Evolutionary conservation across 2,113 vertebrate species (phyloP).

Genomic region (Nibea albiflora): DNA sequence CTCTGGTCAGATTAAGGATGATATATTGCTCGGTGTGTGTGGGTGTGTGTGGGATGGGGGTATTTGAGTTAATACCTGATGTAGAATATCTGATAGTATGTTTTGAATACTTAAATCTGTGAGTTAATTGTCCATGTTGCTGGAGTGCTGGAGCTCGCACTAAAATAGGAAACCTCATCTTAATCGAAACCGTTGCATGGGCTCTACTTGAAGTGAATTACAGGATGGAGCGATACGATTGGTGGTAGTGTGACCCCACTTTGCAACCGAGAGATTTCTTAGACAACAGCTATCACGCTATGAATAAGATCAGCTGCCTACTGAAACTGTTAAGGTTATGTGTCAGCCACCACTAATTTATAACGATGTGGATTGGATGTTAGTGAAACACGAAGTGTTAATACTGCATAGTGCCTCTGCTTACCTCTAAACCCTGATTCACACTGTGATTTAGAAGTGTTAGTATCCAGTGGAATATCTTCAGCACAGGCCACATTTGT

Average conservation of each 20-base stretch:
- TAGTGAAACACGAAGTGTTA: neutral
- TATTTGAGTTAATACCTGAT: neutral
- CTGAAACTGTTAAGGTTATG: neutral
- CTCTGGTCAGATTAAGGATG: too few species aligned
- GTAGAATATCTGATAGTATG: neutral
- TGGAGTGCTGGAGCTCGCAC: neutral
- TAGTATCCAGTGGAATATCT: neutral
- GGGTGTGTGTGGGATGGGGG: too few species aligned
- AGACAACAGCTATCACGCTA: conserved; percentile 7
- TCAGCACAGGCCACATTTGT: neutral
- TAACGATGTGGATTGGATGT: neutral
- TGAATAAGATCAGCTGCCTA: conserved; percentile 14
- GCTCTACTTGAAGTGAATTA: neutral
- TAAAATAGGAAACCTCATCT: neutral
- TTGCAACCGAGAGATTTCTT: conserved; percentile 1
- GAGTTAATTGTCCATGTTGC: neutral
- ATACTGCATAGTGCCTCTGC: neutral
- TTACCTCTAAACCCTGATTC: neutral
- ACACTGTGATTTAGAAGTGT: neutral
- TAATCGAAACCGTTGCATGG: too few species aligned
- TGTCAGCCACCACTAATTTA: neutral
- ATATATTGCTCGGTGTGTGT: too few species aligned
- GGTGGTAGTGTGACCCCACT: neutral
- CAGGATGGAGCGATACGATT: neutral
- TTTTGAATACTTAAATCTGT: neutral